Evolutionary conservation across 2,797 vertebrate species (phyloP).

Genomic region (Myioborus miniatus): DNA sequence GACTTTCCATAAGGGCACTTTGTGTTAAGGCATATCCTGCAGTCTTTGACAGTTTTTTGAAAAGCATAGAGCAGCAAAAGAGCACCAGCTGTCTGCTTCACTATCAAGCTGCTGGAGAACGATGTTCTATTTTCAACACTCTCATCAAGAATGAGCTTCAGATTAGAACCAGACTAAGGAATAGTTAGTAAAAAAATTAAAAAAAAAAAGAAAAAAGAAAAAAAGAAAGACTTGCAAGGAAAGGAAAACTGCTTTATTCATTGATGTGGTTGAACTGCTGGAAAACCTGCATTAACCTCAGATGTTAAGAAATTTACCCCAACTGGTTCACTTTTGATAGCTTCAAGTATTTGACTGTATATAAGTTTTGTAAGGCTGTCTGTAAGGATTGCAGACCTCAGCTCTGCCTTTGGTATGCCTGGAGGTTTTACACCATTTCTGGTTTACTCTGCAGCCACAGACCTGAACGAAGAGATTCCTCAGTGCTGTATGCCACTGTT

Average conservation of each 20-base stretch:
- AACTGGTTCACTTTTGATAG: not conserved
- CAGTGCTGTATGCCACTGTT: not conserved
- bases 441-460: not conserved
- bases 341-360: not conserved
- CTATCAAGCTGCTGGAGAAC: not conserved
- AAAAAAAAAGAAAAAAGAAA: no score
- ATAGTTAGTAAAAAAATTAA: not conserved
- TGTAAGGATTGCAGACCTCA: not conserved
- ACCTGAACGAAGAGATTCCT: not conserved
- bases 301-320: not conserved
- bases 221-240: not conserved
- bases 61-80: not conserved
- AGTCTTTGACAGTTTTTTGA: not conserved
- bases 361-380: not conserved
- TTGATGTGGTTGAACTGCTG: not conserved
- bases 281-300: not conserved
- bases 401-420: not conserved
- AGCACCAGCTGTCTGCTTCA: not conserved
- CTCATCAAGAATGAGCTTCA: not conserved
- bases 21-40: not conserved
- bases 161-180: not conserved
- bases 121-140: rapidly evolving
- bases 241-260: not conserved
- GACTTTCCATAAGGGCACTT: not conserved
- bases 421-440: not conserved